Conservation (phyloP, 2,797 vertebrate species). For the Anomalospiza imberbis region DNA sequence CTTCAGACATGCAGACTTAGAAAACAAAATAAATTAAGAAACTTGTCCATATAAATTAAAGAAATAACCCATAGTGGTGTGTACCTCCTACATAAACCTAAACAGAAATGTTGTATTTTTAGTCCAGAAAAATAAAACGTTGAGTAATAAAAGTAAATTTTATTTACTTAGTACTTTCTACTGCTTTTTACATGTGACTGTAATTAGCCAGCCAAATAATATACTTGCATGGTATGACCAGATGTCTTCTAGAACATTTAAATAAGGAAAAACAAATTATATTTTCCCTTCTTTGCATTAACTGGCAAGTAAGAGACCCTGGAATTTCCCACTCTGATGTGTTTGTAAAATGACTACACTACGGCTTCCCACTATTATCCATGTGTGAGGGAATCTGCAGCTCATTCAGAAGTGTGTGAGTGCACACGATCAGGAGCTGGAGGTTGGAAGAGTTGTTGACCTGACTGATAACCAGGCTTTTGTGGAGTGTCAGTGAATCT, state of each 20-base stretch:
- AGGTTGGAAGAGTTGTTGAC: neutral
- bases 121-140: neutral
- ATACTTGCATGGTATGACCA: neutral
- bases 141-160: neutral
- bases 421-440: neutral
- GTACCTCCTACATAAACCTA: neutral
- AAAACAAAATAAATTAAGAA: neutral
- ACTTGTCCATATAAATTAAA: neutral
- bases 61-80: neutral
- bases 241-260: neutral
- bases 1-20: neutral
- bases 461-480: neutral
- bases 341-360: neutral
- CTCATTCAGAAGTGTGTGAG: neutral
- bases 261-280: neutral
- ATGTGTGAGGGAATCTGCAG: neutral
- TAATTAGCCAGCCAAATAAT: neutral
- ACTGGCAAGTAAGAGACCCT: neutral
- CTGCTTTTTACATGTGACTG: neutral
- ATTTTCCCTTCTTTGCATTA: neutral
- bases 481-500: neutral
- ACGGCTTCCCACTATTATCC: neutral
- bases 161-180: neutral
- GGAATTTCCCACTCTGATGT: neutral
- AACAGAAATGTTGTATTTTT: neutral